Conservation (phyloP, 2,888 invertebrate genomes). For the Labia minor region DNA sequence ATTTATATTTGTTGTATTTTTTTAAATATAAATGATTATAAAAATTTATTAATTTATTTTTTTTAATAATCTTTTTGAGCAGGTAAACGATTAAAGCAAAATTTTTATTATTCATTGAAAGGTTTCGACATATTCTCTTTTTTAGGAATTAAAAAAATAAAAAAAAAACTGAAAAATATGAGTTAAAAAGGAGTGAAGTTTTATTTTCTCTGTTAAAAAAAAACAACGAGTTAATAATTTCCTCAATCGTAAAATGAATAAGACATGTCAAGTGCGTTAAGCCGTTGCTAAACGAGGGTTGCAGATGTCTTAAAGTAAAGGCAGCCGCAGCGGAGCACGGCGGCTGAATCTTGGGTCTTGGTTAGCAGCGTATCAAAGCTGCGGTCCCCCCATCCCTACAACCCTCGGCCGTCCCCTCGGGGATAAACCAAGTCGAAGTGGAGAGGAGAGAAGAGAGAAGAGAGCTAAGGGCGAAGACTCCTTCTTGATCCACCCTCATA, state of each 20-base stretch:
- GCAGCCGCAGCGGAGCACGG: not conserved
- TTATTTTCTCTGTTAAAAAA: not conserved
- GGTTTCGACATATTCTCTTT: too few species aligned
- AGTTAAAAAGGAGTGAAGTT: too few species aligned
- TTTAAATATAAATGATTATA: too few species aligned
- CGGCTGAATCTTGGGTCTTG: not conserved
- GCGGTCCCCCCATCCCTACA: not conserved
- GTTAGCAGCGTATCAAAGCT: constrained; percentile 13
- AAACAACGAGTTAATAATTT: not conserved
- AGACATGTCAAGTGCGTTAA: constrained; percentile 13
- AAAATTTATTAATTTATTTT: too few species aligned
- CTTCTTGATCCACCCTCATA: not conserved
- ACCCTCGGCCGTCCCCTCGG: not conserved
- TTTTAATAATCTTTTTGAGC: too few species aligned
- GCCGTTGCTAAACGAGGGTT: constrained; percentile 1
- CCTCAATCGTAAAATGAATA: constrained; percentile 7
- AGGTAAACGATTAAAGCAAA: too few species aligned
- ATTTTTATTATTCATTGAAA: too few species aligned
- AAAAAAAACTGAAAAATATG: too few species aligned
- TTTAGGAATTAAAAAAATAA: too few species aligned
- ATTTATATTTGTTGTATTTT: too few species aligned
- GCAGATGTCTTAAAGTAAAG: not conserved
- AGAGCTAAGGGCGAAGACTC: too few species aligned
- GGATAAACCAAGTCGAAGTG: not conserved
- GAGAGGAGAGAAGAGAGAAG: not conserved